Evolutionary conservation across 2,797 vertebrate genomes (phyloP).

Genomic region (Sardinella longiceps): DNA sequence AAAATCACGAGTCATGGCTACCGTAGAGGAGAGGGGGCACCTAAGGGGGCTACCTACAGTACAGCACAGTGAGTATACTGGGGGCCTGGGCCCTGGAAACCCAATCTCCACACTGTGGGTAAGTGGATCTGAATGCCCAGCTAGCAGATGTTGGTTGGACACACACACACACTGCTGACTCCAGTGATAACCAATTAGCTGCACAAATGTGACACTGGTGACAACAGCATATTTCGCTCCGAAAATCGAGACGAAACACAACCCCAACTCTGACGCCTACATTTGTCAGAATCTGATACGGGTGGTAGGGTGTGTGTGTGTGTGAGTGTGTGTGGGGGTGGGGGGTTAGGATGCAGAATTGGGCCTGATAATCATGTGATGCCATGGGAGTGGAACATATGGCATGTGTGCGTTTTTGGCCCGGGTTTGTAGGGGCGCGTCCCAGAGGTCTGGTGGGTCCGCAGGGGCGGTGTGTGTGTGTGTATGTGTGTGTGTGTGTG

Average conservation of each 20-base stretch:
- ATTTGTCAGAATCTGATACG: not conserved
- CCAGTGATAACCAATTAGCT: slow-evolving; percentile 67
- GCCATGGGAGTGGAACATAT: not conserved
- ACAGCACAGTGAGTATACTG: too few species aligned
- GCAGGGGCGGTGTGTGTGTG: not conserved
- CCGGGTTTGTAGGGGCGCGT: not conserved
- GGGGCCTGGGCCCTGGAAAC: slow-evolving; percentile 67
- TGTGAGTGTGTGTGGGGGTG: too few species aligned
- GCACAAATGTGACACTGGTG: slow-evolving; percentile 66
- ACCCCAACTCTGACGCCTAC: not conserved
- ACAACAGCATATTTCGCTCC: slow-evolving; percentile 58
- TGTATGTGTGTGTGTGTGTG: not conserved
- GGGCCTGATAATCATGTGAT: not conserved
- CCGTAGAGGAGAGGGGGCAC: slow-evolving; percentile 63
- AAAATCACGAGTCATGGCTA: slow-evolving; percentile 31
- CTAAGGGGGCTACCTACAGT: slow-evolving; percentile 50
- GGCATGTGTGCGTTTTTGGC: not conserved
- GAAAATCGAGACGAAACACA: slow-evolving; percentile 53
- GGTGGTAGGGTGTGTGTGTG: not conserved
- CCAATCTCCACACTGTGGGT: slow-evolving; percentile 65
- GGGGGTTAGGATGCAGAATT: not conserved
- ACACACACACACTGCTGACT: slow-evolving; percentile 65
- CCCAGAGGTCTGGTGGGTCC: not conserved
- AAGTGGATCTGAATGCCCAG: slow-evolving; percentile 67
- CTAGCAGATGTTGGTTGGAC: slow-evolving; percentile 71